phyloP scores from a whole-genome alignment of 2,888 invertebrate genomes.

The Chesias legatella region DNA sequence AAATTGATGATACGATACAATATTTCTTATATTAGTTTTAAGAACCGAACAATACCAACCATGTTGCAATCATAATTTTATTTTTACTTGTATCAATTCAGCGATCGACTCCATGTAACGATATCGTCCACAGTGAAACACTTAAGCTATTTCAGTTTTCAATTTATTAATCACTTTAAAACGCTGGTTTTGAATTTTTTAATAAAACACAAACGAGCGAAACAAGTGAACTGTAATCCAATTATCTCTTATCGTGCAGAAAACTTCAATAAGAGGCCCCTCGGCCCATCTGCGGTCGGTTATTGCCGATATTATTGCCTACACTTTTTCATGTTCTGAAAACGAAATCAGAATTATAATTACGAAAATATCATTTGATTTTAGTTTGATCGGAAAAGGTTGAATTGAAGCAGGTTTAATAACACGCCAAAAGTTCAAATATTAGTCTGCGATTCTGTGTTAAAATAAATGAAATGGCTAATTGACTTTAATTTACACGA shows the following conservation, averaged over 20 bases:
- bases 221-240: conserved; percentile 32
- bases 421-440: conserved; percentile 20
- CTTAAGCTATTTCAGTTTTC: conserved; percentile 16
- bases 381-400: background rate
- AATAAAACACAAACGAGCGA: conserved; percentile 19
- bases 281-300: conserved; percentile 24
- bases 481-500: too few relatives aligned
- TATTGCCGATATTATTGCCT: conserved; percentile 22
- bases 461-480: too few relatives aligned
- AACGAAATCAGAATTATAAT: conserved; percentile 18
- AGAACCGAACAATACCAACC: too few relatives aligned
- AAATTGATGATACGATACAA: too few relatives aligned
- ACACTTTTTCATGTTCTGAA: conserved; percentile 20
- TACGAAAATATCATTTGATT: conserved; percentile 7
- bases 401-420: too few relatives aligned
- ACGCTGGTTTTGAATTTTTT: conserved; percentile 18
- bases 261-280: conserved; percentile 26
- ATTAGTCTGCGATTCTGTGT: too few relatives aligned
- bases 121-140: background rate
- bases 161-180: conserved; percentile 13
- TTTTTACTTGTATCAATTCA: too few relatives aligned
- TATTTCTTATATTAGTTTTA: too few relatives aligned
- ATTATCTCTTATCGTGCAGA: conserved; percentile 34
- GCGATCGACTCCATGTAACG: too few relatives aligned
- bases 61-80: too few relatives aligned